Conservation (phyloP, 1,140 invertebrate genomes). For the Cydia splendana region DNA sequence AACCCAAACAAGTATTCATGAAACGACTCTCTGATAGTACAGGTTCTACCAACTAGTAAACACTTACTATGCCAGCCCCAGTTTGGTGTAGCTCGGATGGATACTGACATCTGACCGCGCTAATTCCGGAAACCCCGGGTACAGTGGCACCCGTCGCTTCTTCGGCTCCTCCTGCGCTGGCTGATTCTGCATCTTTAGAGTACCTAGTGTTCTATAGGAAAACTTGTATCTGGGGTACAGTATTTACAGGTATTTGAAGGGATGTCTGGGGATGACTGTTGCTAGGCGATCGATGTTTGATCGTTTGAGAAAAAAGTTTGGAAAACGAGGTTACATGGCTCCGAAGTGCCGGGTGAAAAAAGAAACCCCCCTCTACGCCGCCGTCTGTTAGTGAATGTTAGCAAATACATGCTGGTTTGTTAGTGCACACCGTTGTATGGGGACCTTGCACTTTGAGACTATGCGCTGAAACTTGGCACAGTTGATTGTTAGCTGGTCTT, state of each 20-base stretch:
- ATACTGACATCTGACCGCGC: slow-evolving; percentile 73
- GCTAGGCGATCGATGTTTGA: slow-evolving; percentile 28
- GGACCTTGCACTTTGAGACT: no score
- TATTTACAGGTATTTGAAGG: slow-evolving; percentile 30
- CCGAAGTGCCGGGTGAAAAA: no score
- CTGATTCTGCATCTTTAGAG: slow-evolving; percentile 18
- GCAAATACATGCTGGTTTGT: no score
- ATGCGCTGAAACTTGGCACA: no score
- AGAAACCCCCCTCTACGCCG: no score
- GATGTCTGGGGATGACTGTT: slow-evolving; percentile 36
- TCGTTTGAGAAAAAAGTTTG: neutral
- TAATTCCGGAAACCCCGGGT: slow-evolving; percentile 69
- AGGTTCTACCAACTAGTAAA: neutral
- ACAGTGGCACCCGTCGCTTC: slow-evolving; percentile 58
- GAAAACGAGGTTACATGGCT: neutral
- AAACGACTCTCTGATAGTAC: no score
- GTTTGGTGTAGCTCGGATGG: slow-evolving; percentile 63
- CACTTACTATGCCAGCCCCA: slow-evolving; percentile 69
- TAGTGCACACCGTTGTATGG: no score
- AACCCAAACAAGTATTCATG: no score
- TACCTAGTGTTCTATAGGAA: neutral
- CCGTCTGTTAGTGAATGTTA: no score
- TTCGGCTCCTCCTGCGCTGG: slow-evolving; percentile 32
- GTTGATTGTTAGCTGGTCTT: no score
- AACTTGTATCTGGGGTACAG: neutral